These are phyloP conservation scores for Pseudorectes ferrugineus DNA, from an alignment of 2,113 vertebrate genomes.

Conservation along the genomic window DNA sequence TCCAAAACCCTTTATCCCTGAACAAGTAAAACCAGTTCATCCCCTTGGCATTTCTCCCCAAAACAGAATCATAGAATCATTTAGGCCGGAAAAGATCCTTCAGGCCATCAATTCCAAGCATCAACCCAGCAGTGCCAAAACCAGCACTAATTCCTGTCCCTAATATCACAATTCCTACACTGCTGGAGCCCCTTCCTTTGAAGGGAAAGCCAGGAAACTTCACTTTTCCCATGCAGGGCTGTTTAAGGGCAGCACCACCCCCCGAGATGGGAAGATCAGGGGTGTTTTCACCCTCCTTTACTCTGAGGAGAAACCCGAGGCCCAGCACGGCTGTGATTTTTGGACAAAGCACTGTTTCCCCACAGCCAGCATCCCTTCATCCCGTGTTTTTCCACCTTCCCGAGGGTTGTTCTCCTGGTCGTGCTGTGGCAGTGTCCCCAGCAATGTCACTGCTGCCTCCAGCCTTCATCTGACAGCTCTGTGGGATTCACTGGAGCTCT, in stretches of 20 bases:
- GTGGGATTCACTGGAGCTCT: not conserved
- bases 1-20: too few species aligned
- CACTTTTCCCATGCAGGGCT: not conserved
- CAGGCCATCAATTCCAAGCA: accelerated
- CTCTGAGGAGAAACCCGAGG: not conserved
- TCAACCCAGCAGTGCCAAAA: not conserved
- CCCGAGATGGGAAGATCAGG: not conserved
- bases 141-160: not conserved
- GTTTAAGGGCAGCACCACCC: not conserved
- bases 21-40: not conserved
- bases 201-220: not conserved
- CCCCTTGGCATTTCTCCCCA: not conserved
- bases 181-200: not conserved
- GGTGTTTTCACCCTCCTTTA: not conserved
- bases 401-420: not conserved
- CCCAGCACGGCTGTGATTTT: not conserved
- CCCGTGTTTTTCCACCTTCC: not conserved
- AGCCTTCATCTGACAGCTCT: not conserved
- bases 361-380: not conserved
- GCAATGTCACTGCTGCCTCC: not conserved
- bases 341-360: not conserved
- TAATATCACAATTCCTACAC: not conserved
- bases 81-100: not conserved
- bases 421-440: not conserved
- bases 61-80: not conserved